phyloP scores from a whole-genome alignment of 2,113 vertebrate genomes.

The Psittacara wagleri region DNA sequence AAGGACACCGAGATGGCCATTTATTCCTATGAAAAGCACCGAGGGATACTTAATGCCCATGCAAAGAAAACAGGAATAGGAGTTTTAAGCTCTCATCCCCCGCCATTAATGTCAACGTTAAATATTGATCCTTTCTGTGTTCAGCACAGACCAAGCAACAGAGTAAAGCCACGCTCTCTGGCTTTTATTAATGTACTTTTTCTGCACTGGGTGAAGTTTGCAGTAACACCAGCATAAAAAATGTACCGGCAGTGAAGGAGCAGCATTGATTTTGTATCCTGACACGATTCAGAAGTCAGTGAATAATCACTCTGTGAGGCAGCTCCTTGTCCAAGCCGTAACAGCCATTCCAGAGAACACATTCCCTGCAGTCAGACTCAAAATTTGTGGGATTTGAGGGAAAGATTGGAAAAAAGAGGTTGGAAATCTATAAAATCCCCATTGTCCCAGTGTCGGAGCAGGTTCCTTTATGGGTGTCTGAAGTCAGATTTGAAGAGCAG shows the following conservation, averaged over 20 bases:
- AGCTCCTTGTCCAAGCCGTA: neutral
- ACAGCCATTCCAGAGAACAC: neutral
- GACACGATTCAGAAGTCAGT: neutral
- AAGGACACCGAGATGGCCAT: neutral
- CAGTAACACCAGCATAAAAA: neutral
- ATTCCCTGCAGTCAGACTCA: neutral
- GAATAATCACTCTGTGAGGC: neutral
- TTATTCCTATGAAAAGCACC: conserved; percentile 24
- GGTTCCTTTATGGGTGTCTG: neutral
- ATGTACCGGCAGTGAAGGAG: neutral
- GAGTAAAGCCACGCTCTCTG: neutral
- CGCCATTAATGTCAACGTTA: conserved; percentile 46
- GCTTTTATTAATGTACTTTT: conserved; percentile 56
- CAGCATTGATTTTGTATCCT: conserved; percentile 25
- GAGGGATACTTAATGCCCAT: conserved; percentile 34
- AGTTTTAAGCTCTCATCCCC: conserved; percentile 35
- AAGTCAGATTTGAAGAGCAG: neutral
- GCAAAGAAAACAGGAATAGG: neutral
- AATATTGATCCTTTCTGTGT: conserved; percentile 52
- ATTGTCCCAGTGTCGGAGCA: fast-evolving
- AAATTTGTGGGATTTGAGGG: neutral
- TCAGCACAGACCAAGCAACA: conserved; percentile 36
- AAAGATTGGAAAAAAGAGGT: neutral
- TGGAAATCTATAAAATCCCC: neutral
- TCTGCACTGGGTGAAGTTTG: neutral